Base-by-base conservation (phyloP, 2,797 vertebrate genomes). In the Agapornis canus region DNA sequence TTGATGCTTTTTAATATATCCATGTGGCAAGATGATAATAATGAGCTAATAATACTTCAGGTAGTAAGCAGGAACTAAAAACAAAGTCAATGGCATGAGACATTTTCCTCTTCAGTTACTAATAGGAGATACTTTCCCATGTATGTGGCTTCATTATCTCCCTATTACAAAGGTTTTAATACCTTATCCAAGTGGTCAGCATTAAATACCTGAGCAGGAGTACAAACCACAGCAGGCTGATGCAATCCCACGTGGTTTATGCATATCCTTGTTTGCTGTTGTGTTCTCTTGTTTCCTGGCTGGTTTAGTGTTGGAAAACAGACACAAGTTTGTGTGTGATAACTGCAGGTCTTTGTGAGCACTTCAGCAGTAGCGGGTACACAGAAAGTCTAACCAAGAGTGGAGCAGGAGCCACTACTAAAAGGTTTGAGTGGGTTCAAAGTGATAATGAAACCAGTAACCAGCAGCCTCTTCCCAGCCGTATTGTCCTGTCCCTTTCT, bases 241-340 rank as follows among this genome's bases (percentile, higher is more conserved):
- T 40, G 29, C 29, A 25, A 1, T 27, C 51, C 5, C 0, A 0
- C 3, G 12, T 47, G 37, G 16, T n/a, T 82, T 47, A 27, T 21
- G 14, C 56, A 4, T 39, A 4, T 14, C 6, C 12, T 6, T 60
- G 40, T n/a, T 60, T 60, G 65, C 40, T 65, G 17, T 40, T 56
- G 59, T 56, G 48, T 42, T 61, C 13, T 56, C 0, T 57, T 51
- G 51, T 35, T 49, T 32, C 11, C 4, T 32, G 48, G 29, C 32
- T 35, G 20, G 32, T 60, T 49, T 49, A 49, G 29, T 16, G 26
- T 10, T 40, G 22, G 31, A 23, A 16, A 32, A 21, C 27, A 11
- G 14, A 27, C 3, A 5, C 31, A 40, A 42, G 22, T 25, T 17
- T 25, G 16, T 5, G 20, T 26, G 13, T 3, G 9, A 2, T n/a